A percentile compares a stretch with the other conserved stretches of the same genome.
Evolutionary conservation across 2,888 invertebrate species (phyloP).

Genomic region (Blomia tropicalis): DNA sequence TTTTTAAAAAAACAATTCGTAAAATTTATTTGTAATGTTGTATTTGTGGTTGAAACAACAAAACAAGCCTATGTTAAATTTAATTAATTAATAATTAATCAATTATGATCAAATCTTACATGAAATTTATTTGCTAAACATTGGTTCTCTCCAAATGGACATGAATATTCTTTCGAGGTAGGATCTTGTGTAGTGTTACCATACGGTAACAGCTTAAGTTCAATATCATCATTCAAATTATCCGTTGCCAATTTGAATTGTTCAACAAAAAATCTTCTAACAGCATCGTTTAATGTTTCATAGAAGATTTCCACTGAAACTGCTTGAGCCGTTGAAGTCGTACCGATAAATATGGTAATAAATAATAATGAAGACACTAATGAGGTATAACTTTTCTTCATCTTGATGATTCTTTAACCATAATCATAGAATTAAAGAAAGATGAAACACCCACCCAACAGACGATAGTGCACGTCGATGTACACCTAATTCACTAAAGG

Average conservation of each 20-base stretch:
- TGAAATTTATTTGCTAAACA: constrained; percentile 21
- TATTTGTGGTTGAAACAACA: background rate
- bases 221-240: background rate
- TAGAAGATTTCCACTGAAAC: constrained; percentile 17
- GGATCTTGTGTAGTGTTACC: background rate
- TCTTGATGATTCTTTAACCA: no score
- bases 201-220: constrained; percentile 19
- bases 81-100: background rate
- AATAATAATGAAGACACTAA: background rate
- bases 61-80: background rate
- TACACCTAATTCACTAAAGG: no score
- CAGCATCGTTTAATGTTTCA: constrained; percentile 12
- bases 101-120: constrained; percentile 6
- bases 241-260: background rate
- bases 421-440: no score
- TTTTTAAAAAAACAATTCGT: constrained; percentile 21
- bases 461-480: no score
- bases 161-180: background rate
- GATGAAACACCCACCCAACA: no score
- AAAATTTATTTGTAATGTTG: background rate
- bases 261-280: constrained; percentile 16
- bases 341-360: background rate
- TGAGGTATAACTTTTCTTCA: no score
- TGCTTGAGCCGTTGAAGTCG: background rate
- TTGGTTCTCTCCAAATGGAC: constrained; percentile 20